These are phyloP conservation scores for Escarpia spicata DNA, from an alignment of 2,888 invertebrate genomes.

Conservation along the genomic window DNA sequence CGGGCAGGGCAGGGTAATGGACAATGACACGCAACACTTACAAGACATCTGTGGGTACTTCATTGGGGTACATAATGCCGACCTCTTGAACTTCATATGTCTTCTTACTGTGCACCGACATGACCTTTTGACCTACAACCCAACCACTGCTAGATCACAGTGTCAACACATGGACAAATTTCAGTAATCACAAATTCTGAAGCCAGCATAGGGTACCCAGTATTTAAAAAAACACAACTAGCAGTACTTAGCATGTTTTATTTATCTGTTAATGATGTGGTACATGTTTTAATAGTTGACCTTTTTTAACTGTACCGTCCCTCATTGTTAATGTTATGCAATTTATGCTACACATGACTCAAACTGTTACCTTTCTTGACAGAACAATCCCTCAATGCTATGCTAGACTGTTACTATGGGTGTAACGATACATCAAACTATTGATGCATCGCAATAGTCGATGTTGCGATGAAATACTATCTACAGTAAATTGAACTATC, in stretches of 20 bases:
- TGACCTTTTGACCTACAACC: conserved; percentile 70
- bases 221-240: too few species aligned
- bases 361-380: conserved; percentile 28
- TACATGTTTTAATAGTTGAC: conserved; percentile 39
- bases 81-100: conserved; percentile 82
- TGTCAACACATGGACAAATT: too few species aligned
- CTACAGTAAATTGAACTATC: too few species aligned
- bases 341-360: conserved; percentile 53
- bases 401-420: conserved; percentile 47
- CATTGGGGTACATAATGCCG: conserved; percentile 81
- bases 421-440: too few species aligned
- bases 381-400: conserved; percentile 47
- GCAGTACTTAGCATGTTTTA: too few species aligned
- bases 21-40: conserved; percentile 44
- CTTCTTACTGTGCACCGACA: conserved; percentile 77
- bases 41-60: conserved; percentile 51
- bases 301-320: conserved; percentile 55
- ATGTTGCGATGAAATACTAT: too few species aligned
- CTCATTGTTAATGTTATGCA: conserved; percentile 43
- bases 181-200: too few species aligned
- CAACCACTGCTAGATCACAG: too few species aligned
- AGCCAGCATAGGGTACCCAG: too few species aligned
- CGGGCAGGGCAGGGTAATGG: background rate
- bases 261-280: background rate
- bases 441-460: too few species aligned